Evolutionary conservation across 2,113 vertebrate species (phyloP), one percentile per base, ranked within the genome.

Genomic region (Gopherus evgoodei): DNA sequence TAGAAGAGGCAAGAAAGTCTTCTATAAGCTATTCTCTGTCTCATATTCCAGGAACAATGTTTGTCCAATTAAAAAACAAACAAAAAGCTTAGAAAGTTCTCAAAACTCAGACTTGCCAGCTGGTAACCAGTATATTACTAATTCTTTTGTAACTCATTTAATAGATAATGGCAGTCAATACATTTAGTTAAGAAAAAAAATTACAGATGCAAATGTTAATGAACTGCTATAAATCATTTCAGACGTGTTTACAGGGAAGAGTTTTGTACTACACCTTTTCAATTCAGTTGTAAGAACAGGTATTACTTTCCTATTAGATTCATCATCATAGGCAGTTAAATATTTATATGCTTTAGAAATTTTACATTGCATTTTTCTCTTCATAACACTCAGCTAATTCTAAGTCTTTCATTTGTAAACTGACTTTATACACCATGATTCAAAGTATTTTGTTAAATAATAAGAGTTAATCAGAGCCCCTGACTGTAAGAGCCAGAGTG

Each of bases 401-500:
- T 0, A 83, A 90, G 72, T 1, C 29, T 81, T 92, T 83, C 22
- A 75, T 87, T 95, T 81, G 42, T 25, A 42, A 78, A 44, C 17
- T 81, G 72, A 92, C 75, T 89, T 52, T 75, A 83, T 8, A 2
- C 65, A 47, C 75, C 3, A 91, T 21, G 82, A 96, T 91, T 90
- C 17, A 5, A 50, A 86, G 50, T 56, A 50, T 47, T 95, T 72
- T 38, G 75, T 44, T 21, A 54, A 54, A n/a, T 62, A 35, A 0
- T 2, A 29, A 42, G 21, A 75, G 17, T 8, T 62, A 35, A 0
- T 2, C 25, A 42, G 21, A 75, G 17, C 12, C 65, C 29, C 19
- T 72, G 84, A 84, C 1, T 76, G 24, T 69, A 95, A 96, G 95
- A 88, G 69, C 90, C 88, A 89, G 57, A 96, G 79, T 75, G 81